Conservation (phyloP, 1,140 invertebrate genomes). For the Penaeus vannamei region DNA sequence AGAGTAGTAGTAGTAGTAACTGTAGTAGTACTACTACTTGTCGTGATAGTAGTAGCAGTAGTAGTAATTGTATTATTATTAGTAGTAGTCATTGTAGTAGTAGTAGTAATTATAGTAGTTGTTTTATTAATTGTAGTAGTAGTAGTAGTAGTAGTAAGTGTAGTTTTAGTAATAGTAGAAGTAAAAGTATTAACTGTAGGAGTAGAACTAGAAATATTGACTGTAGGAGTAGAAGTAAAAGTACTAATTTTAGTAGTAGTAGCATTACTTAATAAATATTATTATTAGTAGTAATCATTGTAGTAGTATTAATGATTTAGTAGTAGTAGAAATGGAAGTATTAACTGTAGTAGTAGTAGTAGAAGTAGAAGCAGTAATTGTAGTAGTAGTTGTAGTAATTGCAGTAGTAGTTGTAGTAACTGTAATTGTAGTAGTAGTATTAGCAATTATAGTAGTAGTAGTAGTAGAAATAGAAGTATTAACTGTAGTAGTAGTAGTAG, state of each 20-base stretch:
- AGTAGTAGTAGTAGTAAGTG: neutral
- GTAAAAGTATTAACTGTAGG: neutral
- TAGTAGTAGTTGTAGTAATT: neutral
- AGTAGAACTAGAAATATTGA: no score
- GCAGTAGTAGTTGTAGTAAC: neutral
- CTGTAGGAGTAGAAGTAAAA: no score
- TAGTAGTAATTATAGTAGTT: neutral
- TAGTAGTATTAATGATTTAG: no score
- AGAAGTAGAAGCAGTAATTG: no score
- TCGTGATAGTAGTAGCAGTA: neutral
- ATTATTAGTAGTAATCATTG: no score
- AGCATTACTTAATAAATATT: no score
- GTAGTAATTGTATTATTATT: neutral
- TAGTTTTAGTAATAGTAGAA: neutral
- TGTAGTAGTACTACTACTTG: neutral
- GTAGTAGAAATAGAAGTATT: neutral
- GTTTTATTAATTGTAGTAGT: neutral
- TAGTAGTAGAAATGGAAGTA: no score
- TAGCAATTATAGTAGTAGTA: no score
- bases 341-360: no score
- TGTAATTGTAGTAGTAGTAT: no score
- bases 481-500: neutral
- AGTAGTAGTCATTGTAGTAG: neutral
- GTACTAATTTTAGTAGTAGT: neutral
- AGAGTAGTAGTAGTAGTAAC: neutral